Evolutionary conservation across 2,888 invertebrate genomes (phyloP), one percentile per base, ranked within the genome.

Genomic region (Heteromyza rotundicornis): DNA sequence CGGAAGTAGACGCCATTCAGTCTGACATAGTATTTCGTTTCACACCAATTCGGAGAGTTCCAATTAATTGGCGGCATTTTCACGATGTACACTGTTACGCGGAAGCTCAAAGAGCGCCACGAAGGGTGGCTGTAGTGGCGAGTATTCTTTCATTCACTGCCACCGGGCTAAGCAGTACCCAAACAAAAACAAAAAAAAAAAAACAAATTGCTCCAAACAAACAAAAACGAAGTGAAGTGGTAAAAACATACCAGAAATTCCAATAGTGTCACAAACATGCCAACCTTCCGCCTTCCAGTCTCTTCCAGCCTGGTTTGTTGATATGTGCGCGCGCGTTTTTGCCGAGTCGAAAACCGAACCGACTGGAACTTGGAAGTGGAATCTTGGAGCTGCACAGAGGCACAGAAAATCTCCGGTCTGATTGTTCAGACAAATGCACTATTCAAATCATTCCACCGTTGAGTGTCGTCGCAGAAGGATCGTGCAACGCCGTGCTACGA

Each of bases 401-500:
- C n/a, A n/a, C n/a, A n/a, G n/a, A 35, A 20, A 54, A 47, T 47
- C 47, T 47, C 47, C 19, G 47, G n/a, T n/a, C n/a, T n/a, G n/a
- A n/a, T n/a, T n/a, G n/a, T n/a, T 14, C 47, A 19, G 47, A 17
- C 19, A 20, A 19, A 19, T 47, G 47, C 2, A 19, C 47, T 20
- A 47, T 36, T n/a, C n/a, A n/a, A n/a, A 62, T 67, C 76, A 82
- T 80, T 80, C 81, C 75, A 76, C 74, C 74, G 76, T 76, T 77
- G 80, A 82, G 78, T 78, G 76, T 79, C 77, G 81, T 73, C 72
- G 76, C 69, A 74, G 77, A 74, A 80, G 77, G 79, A 78, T 47
- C 47, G 40, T 40, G 5, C 27, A 27, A 27, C 27, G 27, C 10
- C 27, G n/a, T n/a, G n/a, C n/a, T n/a, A n/a, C n/a, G n/a, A n/a